Evolutionary conservation across 2,113 vertebrate species (phyloP), one percentile per base, ranked within the genome.

Genomic region (Forbesichthys papilliferus): DNA sequence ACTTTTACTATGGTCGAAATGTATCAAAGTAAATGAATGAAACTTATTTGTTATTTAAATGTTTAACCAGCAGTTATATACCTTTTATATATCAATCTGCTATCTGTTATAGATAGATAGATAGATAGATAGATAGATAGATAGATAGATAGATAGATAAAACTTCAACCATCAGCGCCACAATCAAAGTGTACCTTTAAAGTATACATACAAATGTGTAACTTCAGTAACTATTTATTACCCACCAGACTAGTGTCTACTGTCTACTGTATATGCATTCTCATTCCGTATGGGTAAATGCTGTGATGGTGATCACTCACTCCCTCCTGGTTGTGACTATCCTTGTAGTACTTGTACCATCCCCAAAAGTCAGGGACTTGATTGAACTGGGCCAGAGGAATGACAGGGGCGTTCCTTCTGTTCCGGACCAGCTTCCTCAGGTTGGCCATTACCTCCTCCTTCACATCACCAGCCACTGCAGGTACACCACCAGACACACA

Each of bases 251-350:
- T 11, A 52, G 51, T 27, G 27, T 27, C 27, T 27, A 27, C 27
- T 27, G 27, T 27, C 27, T 3, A 20, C 20, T 20, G 20, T 20
- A 1, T 52, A 52, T 9, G 51, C 9, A n/a, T 11, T 52, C 36
- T 33, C 4, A 1, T 18, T 14, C 16, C 14, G 27, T 49, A 53
- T 73, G 4, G 36, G 36, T 54, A 13, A 8, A 52, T n/a, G 49
- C 14, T 42, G 16, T 60, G 12, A 33, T 13, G 16, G n/a, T 61
- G 36, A 42, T 4, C 36, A 90, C 93, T 92, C 79, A 94, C 93
- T 83, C 91, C 92, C 57, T 93, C 93, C 84, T 93, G 91, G 85
- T 93, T 93, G 78, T 93, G 86, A 64, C 64, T 85, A 62, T 93
- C 87, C 75, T 87, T 84, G 68, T 89, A 94, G 81, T 90, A 86